phyloP scores from a whole-genome alignment of 2,888 invertebrate genomes.

The Spilosoma lubricipeda region DNA sequence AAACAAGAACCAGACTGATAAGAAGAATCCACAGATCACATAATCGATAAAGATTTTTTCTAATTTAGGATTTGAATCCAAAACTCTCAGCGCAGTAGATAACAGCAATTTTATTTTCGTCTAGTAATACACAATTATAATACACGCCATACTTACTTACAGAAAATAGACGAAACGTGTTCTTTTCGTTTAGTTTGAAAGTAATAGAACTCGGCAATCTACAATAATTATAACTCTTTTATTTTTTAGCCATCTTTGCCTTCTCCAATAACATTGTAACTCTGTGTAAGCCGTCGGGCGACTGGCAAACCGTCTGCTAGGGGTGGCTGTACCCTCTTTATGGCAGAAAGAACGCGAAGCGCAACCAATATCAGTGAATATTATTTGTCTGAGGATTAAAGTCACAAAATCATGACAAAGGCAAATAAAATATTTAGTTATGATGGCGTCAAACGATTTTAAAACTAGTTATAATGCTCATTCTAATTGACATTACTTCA shows the following conservation, averaged over 20 bases:
- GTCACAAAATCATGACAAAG: slow-evolving; percentile 18
- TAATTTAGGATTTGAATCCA: too few species aligned
- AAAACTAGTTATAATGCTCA: background rate
- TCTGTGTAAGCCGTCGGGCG: slow-evolving; percentile 38
- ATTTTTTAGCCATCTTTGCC: background rate
- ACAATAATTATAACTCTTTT: background rate
- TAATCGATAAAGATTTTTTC: too few species aligned
- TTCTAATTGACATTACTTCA: too few species aligned
- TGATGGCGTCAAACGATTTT: background rate
- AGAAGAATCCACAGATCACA: too few species aligned
- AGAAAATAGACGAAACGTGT: background rate
- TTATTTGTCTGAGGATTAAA: slow-evolving; percentile 49
- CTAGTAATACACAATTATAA: background rate
- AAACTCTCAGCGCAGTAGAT: too few species aligned
- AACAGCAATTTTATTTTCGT: too few species aligned
- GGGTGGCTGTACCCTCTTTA: slow-evolving; percentile 61
- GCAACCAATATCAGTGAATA: slow-evolving; percentile 61
- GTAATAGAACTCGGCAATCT: background rate
- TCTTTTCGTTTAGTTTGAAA: background rate
- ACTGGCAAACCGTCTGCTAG: slow-evolving; percentile 61
- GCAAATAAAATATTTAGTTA: slow-evolving; percentile 13
- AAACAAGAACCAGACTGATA: too few species aligned
- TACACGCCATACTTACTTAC: background rate
- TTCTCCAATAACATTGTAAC: slow-evolving; percentile 27
- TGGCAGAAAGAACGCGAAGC: slow-evolving; percentile 65